Base-by-base conservation (phyloP, 2,888 invertebrate genomes). In the Apamea crenata region DNA sequence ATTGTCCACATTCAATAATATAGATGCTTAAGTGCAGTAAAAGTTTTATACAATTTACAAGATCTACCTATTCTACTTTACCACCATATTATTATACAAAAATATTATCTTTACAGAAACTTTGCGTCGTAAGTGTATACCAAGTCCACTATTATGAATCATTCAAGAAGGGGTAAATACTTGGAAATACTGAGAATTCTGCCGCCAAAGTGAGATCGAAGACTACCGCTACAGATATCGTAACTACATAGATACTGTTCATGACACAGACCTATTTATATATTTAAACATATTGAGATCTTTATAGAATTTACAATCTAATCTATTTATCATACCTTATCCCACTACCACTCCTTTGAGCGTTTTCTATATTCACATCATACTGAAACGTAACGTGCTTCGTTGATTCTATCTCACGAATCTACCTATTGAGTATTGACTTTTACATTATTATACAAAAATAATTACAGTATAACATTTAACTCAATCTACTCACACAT, bases 361-460 rank as follows among this genome's bases (percentile, higher is more conserved):
- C 80, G 47, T 71, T 67, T 65, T 56, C 59, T 70, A 53, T 63
- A 50, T n/a, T 53, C 72, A 65, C 29, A 25, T 44, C 25, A 25
- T 44, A 63, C 68, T 36, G 32, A n/a, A 59, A 59, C 32, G 4
- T 71, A 44, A 56, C 32, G 69, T 53, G 65, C 29, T 32, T 69
- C 69, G 32, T 69, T 36, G 56, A 59, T 65, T 66, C n/a, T 76
- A 47, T 66, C 29, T 69, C 59, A 77, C 36, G 36, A 65, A 47
- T 68, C 7, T 82, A 74, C 18, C 32, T 74, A 50, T n/a, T 67
- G 77, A 86, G 84, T 80, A 76, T 82, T 67, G 47, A 67, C 25
- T 77, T 74, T 69, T 72, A 75, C 25, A 72, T 61, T 67, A 74
- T 70, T 69, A 77, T 86, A 88, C 73, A 86, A 86, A 85, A 88